Evolutionary conservation across 2,888 invertebrate genomes (phyloP).

Genomic region (Stenodema calcarata): DNA sequence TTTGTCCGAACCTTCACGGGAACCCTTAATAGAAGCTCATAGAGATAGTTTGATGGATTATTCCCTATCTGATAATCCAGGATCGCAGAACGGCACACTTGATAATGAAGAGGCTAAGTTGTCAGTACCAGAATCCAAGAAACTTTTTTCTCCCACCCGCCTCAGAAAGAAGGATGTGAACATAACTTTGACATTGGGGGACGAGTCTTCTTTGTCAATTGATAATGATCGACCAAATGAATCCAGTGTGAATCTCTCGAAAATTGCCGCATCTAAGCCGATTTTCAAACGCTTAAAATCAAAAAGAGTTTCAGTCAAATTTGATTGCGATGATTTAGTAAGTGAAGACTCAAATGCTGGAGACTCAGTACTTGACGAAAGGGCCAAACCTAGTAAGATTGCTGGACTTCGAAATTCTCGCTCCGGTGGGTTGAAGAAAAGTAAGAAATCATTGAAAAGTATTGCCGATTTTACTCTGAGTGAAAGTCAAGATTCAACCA

Average conservation of each 20-base stretch:
- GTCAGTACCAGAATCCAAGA: too few relatives aligned
- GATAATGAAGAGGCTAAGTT: too few relatives aligned
- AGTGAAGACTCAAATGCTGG: background rate
- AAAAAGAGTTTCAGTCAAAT: background rate
- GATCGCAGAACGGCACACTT: too few relatives aligned
- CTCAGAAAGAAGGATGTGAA: background rate
- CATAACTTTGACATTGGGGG: background rate
- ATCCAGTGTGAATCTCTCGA: background rate
- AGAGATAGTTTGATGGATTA: too few relatives aligned
- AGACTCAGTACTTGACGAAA: background rate
- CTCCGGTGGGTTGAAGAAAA: background rate
- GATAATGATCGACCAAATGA: background rate
- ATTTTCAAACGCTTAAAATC: background rate
- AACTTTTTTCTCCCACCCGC: too few relatives aligned
- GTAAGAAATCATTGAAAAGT: background rate
- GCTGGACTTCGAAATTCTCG: background rate
- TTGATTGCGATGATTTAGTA: background rate
- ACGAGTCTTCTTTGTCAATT: background rate
- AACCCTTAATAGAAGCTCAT: too few relatives aligned
- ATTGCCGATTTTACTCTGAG: background rate
- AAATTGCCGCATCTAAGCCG: background rate
- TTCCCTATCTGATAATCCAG: too few relatives aligned
- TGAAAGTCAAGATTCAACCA: background rate
- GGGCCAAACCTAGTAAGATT: background rate
- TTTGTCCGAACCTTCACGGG: too few relatives aligned